These are phyloP conservation scores for Trypoxylon attenuatum DNA, from an alignment of 2,888 invertebrate species.

Conservation along the genomic window DNA sequence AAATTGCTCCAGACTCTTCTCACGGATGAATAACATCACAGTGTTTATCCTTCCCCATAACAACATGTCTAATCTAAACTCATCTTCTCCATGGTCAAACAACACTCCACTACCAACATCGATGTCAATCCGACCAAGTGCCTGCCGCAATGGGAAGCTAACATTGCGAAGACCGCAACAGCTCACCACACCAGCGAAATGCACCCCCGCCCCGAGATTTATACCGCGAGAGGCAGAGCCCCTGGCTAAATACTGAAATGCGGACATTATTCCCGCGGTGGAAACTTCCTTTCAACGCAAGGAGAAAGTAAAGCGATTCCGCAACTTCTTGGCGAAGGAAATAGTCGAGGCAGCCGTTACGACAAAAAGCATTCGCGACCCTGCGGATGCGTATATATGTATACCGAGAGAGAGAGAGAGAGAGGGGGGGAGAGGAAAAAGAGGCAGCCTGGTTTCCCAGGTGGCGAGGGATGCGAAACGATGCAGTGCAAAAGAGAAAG, in stretches of 20 bases:
- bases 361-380: slow-evolving; percentile 56
- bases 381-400: slow-evolving; percentile 33
- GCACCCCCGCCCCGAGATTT: slow-evolving; percentile 12
- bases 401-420: not conserved
- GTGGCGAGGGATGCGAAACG: too few species aligned
- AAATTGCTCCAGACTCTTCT: too few species aligned
- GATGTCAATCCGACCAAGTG: too few species aligned
- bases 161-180: too few species aligned
- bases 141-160: too few species aligned
- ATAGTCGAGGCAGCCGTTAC: slow-evolving; percentile 49
- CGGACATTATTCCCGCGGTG: slow-evolving; percentile 42
- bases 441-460: slow-evolving; percentile 1
- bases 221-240: slow-evolving; percentile 10
- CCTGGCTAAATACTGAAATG: slow-evolving; percentile 43
- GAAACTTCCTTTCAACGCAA: slow-evolving; percentile 42
- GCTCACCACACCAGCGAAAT: too few species aligned
- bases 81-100: too few species aligned
- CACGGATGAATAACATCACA: too few species aligned
- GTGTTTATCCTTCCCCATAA: too few species aligned
- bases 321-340: slow-evolving; percentile 49
- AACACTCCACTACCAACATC: too few species aligned
- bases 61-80: too few species aligned
- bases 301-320: slow-evolving; percentile 51
- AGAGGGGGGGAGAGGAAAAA: slow-evolving; percentile 1
- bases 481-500: not conserved